phyloP scores from a whole-genome alignment of 2,113 vertebrate species.

The Pluvialis apricaria region DNA sequence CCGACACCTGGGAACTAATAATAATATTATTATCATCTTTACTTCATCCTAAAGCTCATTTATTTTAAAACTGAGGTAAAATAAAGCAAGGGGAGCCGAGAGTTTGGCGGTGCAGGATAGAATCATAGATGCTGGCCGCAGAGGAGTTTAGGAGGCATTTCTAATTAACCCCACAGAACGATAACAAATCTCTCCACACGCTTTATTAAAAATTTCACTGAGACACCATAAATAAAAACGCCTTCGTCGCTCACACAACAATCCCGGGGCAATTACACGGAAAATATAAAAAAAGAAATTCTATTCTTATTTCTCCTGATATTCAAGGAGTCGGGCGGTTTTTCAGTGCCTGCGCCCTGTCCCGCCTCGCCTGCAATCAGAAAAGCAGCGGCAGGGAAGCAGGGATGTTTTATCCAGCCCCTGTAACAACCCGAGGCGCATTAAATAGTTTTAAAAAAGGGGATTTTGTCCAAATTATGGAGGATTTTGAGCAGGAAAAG shows the following conservation, averaged over 20 bases:
- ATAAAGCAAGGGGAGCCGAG: not conserved
- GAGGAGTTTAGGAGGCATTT: not conserved
- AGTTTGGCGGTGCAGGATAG: not conserved
- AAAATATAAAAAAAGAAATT: not conserved
- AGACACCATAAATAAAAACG: not conserved
- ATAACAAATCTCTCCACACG: not conserved
- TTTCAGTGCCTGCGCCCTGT: rapidly evolving
- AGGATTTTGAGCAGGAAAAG: not conserved
- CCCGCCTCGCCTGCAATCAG: no score
- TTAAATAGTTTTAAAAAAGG: not conserved
- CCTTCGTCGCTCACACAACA: not conserved
- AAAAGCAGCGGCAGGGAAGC: not conserved
- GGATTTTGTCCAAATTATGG: not conserved
- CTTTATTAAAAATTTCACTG: not conserved
- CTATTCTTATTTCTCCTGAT: not conserved
- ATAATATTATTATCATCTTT: not conserved
- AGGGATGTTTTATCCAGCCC: no score
- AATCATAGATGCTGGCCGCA: not conserved
- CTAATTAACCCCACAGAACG: not conserved
- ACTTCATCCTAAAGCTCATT: not conserved
- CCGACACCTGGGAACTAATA: not conserved
- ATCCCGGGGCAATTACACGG: no score
- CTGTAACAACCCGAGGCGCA: no score
- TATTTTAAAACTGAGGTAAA: not conserved
- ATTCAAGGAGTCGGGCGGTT: no score